Evolutionary conservation across 2,888 invertebrate species (phyloP).

Genomic region (Chironomus riparius): DNA sequence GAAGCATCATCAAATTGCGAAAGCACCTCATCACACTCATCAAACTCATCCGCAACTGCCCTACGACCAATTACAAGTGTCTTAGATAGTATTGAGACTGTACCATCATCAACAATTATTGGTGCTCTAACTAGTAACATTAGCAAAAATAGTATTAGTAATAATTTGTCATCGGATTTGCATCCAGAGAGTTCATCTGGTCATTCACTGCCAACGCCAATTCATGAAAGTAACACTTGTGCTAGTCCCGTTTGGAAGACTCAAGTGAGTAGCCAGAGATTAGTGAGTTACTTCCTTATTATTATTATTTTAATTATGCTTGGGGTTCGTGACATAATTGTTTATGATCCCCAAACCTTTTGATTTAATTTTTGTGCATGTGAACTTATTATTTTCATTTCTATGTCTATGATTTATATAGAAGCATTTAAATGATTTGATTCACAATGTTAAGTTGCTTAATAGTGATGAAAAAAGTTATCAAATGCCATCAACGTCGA

Average conservation of each 20-base stretch:
- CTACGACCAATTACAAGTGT: slow-evolving; percentile 23
- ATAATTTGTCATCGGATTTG: not conserved
- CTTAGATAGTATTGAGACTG: slow-evolving; percentile 17
- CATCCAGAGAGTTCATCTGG: not conserved
- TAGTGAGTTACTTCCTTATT: too few species aligned
- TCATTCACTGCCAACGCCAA: slow-evolving; percentile 1
- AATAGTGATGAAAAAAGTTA: not conserved
- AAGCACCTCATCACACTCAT: slow-evolving; percentile 6
- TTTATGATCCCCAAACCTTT: too few species aligned
- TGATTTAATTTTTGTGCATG: too few species aligned
- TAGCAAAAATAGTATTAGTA: not conserved
- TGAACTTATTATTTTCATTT: not conserved
- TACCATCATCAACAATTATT: not conserved
- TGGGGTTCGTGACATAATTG: too few species aligned
- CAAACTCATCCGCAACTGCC: slow-evolving; percentile 26
- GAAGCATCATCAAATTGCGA: slow-evolving; percentile 33
- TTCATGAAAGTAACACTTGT: not conserved
- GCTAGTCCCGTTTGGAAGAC: slow-evolving; percentile 22
- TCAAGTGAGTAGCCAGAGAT: slow-evolving; percentile 5
- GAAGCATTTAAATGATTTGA: slow-evolving; percentile 25
- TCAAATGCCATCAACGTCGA: not conserved
- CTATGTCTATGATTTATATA: not conserved
- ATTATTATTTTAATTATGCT: too few species aligned
- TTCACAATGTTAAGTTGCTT: slow-evolving; percentile 16
- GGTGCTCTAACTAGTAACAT: not conserved